Percentiles rank a stretch among this genome's conserved stretches.
Conservation (phyloP, 35 echinoderm and acorn worm species). For the Holothuria glaberrima region DNA sequence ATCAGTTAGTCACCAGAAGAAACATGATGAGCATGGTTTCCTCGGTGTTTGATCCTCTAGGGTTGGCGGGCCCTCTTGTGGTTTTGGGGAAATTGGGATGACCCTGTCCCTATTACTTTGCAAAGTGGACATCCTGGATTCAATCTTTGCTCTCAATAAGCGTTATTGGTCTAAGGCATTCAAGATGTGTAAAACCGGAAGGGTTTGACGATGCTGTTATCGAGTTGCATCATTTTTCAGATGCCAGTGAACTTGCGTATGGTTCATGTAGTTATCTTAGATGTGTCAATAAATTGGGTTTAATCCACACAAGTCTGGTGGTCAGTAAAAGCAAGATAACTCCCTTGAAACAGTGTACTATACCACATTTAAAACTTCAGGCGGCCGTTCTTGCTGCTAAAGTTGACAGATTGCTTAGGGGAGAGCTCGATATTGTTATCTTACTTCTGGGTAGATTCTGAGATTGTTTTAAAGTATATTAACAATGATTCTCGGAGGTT, state of each 20-base stretch:
- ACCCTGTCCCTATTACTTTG: conserved; percentile 1
- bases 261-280: conserved; percentile 50
- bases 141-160: too few relatives aligned
- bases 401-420: neutral
- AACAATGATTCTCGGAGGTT: conserved; percentile 49
- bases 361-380: conserved; percentile 16
- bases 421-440: neutral
- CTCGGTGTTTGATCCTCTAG: too few relatives aligned
- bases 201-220: conserved; percentile 41
- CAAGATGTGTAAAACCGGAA: neutral
- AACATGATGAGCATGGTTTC: too few relatives aligned
- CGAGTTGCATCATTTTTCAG: conserved; percentile 41
- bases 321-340: conserved; percentile 38
- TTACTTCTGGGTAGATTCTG: conserved; percentile 48
- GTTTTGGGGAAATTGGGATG: neutral
- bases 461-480: conserved; percentile 47
- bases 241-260: conserved; percentile 18
- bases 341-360: conserved; percentile 31
- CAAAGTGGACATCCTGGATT: neutral
- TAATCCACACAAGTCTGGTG: conserved; percentile 22
- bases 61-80: neutral
- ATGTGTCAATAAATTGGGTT: conserved; percentile 28
- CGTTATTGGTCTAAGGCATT: too few relatives aligned
- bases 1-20: too few relatives aligned
- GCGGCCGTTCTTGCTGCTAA: conserved; percentile 27